A percentile compares a stretch with the other conserved stretches of the same genome.
These are phyloP conservation scores for Cherax quadricarinatus DNA, from an alignment of 1,140 invertebrate genomes.

Conservation along the genomic window DNA sequence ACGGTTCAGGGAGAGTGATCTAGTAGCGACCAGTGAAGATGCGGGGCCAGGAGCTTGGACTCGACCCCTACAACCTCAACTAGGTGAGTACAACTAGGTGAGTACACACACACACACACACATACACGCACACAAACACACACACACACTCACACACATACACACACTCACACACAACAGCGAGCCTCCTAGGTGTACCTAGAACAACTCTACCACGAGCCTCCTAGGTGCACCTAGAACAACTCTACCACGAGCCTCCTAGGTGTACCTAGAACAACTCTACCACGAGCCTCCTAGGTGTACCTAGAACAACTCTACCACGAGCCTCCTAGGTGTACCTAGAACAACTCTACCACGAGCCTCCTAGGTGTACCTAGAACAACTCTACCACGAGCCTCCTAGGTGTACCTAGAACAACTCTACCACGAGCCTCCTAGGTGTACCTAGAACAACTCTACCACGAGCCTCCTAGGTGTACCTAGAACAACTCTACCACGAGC, in stretches of 20 bases:
- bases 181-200: neutral
- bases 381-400: neutral
- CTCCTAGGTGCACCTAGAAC: neutral
- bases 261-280: neutral
- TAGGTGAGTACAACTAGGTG: too few species aligned
- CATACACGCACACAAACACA: neutral
- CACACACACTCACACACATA: too few species aligned
- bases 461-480: neutral
- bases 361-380: neutral
- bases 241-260: neutral
- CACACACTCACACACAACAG: slow-evolving; percentile 1
- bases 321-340: neutral
- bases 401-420: neutral
- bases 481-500: neutral
- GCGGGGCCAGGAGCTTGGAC: too few species aligned
- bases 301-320: neutral
- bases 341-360: neutral
- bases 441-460: neutral
- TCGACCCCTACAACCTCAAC: too few species aligned
- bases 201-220: neutral
- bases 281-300: neutral
- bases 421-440: neutral
- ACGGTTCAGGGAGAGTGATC: too few species aligned
- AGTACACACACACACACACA: too few species aligned
- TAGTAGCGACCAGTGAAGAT: too few species aligned